phyloP scores from a whole-genome alignment of 1,140 invertebrate species.

The Philotrypesis tridentata region DNA sequence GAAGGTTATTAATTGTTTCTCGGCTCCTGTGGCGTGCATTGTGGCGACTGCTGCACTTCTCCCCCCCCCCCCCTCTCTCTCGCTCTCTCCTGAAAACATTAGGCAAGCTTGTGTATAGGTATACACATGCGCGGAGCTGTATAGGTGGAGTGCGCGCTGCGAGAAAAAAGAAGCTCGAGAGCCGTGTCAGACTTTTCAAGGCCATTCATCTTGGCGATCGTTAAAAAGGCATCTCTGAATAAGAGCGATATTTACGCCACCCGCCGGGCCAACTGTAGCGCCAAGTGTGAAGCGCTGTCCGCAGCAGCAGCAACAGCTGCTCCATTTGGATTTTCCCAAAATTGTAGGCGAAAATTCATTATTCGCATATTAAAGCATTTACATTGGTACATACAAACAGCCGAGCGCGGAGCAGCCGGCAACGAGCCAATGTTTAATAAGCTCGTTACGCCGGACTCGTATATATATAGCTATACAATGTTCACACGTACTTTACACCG shows the following conservation, averaged over 20 bases:
- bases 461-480: background rate
- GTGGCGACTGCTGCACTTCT: slow-evolving; percentile 33
- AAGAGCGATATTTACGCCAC: slow-evolving; percentile 44
- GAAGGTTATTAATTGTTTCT: slow-evolving; percentile 73
- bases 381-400: too few species aligned
- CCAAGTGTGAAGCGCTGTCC: background rate
- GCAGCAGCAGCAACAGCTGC: too few species aligned
- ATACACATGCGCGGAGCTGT: too few species aligned
- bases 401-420: too few species aligned
- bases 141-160: background rate
- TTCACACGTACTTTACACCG: background rate
- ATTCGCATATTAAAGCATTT: too few species aligned
- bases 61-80: slow-evolving; percentile 50
- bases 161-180: slow-evolving; percentile 38
- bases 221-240: slow-evolving; percentile 69
- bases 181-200: slow-evolving; percentile 71
- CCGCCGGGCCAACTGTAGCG: background rate
- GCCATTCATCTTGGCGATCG: slow-evolving; percentile 72
- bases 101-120: too few species aligned
- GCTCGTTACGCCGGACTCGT: background rate
- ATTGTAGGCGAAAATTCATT: too few species aligned
- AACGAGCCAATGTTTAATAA: slow-evolving; percentile 13
- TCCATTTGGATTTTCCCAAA: background rate
- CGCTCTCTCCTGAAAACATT: slow-evolving; percentile 67
- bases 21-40: slow-evolving; percentile 52